These are phyloP conservation scores for Brachyalestes nurse DNA, from an alignment of 2,797 vertebrate genomes.

Conservation along the genomic window DNA sequence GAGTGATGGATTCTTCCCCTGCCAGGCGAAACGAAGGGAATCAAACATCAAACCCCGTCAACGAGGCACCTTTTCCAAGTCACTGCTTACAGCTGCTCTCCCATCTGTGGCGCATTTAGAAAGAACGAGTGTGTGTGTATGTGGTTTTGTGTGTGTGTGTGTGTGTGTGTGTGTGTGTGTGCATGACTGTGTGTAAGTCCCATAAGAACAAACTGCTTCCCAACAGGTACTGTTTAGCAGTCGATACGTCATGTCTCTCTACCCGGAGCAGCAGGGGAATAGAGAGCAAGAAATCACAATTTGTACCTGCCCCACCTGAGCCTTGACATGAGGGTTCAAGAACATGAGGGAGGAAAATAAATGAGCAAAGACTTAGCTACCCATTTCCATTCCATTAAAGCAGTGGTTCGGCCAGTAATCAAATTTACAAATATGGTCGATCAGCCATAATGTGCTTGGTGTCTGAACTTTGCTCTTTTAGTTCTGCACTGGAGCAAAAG, in stretches of 20 bases:
- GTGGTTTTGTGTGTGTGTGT: conserved; percentile 25
- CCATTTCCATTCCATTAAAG: conserved; percentile 12
- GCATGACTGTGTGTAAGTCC: conserved; percentile 34
- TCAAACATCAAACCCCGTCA: conserved; percentile 66
- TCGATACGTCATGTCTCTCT: conserved; percentile 47
- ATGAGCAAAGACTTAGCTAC: conserved; percentile 11
- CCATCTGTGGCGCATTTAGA: conserved; percentile 67
- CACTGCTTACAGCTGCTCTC: conserved; percentile 67
- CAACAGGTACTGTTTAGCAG: conserved; percentile 60
- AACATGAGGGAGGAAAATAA: conserved; percentile 5
- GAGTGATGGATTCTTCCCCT: conserved; percentile 52
- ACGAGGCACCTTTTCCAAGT: conserved; percentile 65
- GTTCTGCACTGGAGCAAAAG: neutral
- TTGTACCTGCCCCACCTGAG: conserved; percentile 38
- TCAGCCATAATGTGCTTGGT: neutral
- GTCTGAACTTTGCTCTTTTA: neutral
- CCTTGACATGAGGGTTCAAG: conserved; percentile 27
- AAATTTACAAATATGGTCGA: neutral
- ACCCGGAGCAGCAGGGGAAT: conserved; percentile 30
- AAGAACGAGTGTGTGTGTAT: conserved; percentile 26
- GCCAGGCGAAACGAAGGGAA: conserved; percentile 59
- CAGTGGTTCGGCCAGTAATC: neutral
- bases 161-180: conserved; percentile 27
- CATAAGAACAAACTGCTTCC: conserved; percentile 54
- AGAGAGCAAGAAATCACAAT: conserved; percentile 48